Evolutionary conservation across 2,113 vertebrate genomes (phyloP), one percentile per base, ranked within the genome.

Genomic region (Tragelaphus scriptus): DNA sequence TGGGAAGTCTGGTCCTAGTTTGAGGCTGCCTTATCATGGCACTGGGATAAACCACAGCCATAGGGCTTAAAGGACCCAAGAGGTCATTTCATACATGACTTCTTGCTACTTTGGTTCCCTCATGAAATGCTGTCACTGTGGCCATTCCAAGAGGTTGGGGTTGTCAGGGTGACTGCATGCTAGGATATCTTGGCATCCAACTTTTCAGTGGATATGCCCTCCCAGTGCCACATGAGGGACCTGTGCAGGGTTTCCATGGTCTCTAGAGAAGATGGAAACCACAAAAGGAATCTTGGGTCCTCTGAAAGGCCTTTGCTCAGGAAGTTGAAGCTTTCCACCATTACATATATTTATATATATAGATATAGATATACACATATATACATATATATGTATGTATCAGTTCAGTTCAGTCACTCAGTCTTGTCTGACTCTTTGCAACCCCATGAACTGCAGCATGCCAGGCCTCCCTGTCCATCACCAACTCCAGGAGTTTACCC

Each of bases 11-110:
- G 58, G 53, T 53, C n/a, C 36, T 21, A 65, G 26, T 47, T 26
- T 65, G 59, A 77, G 56, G 51, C 58, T 86, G 47, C 32, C 28
- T 26, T 89, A 36, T 65, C 36, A 36, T 53, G 84, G 40, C 79
- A 26, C 40, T 81, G 84, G n/a, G n/a, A 84, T 91, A 86, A 94
- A 88, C 28, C 63, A 95, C 75, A 92, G 23, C 23, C 61, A 61
- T 30, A 80, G 65, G 10, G 68, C 14, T 65, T 90, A 79, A 84
- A 86, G 36, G 13, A 44, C 40, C 56, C 19, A 49, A 55, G 44
- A 85, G 40, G 36, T 84, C 30, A 65, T 84, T 80, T 91, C 95
- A 85, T 36, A 84, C 1, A 2, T 77, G 61, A 68, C 28, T 40
- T 95, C 47, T 88, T 82, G 85, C 32, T 82, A 19, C 65, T 68